Evolutionary conservation across 2,797 vertebrate genomes (phyloP).

Genomic region (Muraenolepis orangiensis): DNA sequence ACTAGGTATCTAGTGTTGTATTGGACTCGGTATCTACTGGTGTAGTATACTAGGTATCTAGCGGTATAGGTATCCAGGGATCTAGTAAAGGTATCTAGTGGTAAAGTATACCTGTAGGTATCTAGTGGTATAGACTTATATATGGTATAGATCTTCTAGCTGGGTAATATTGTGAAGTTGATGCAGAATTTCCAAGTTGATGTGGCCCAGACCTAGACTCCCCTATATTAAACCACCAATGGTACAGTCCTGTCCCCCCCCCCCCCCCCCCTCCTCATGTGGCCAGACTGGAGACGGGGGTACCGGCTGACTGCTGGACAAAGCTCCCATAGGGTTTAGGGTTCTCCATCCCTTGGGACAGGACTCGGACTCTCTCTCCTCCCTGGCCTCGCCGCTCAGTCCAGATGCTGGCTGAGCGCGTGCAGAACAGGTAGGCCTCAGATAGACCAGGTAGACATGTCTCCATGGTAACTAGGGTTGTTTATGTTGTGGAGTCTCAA

Average conservation of each 20-base stretch:
- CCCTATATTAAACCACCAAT: not conserved
- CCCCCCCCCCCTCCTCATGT: not conserved
- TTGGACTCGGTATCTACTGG: too few species aligned
- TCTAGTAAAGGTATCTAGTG: too few species aligned
- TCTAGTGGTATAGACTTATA: too few species aligned
- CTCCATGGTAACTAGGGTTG: conserved; percentile 62
- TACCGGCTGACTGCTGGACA: not conserved
- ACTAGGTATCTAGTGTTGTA: too few species aligned
- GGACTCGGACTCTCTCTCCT: conserved; percentile 11
- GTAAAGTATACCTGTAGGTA: too few species aligned
- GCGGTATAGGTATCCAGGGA: too few species aligned
- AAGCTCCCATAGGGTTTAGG: not conserved
- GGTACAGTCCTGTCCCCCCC: not conserved
- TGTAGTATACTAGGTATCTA: too few species aligned
- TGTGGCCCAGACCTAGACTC: not conserved
- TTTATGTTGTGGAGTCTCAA: conserved; percentile 50
- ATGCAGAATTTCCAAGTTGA: not conserved
- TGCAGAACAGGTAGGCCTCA: conserved; percentile 74
- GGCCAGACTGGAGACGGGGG: conserved; percentile 1
- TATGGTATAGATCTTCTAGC: too few species aligned
- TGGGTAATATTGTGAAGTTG: too few species aligned
- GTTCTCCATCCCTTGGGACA: not conserved
- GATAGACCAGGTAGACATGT: conserved; percentile 61
- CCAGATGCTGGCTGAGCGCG: conserved; percentile 74
- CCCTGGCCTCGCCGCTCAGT: conserved; percentile 35